These are phyloP conservation scores for cattle (Bos taurus) DNA, from an alignment of 2,113 vertebrate species.

Conservation along the genomic window DNA sequence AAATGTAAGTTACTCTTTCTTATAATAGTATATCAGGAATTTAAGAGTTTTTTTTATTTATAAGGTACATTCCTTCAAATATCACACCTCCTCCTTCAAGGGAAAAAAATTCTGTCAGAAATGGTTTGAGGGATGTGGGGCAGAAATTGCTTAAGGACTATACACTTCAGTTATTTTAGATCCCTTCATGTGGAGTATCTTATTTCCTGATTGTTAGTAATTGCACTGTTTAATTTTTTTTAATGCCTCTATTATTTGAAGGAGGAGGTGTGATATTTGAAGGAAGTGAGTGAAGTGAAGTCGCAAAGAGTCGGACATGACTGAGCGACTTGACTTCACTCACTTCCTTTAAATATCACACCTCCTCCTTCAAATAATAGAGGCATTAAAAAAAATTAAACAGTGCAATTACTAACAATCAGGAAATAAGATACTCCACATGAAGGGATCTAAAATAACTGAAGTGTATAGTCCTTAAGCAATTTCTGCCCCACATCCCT, in stretches of 20 bases:
- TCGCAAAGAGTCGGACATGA: too few relatives aligned
- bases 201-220: not conserved
- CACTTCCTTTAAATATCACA: not conserved
- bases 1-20: not conserved
- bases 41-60: not conserved
- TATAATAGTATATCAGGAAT: not conserved
- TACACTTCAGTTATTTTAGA: not conserved
- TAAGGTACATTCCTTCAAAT: not conserved
- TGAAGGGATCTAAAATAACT: not conserved
- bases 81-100: not conserved
- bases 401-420: not conserved
- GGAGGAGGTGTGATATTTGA: not conserved
- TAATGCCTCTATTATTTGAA: not conserved
- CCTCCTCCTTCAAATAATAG: not conserved
- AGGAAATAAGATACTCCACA: not conserved
- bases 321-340: too few relatives aligned
- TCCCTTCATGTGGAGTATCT: not conserved
- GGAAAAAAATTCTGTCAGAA: not conserved
- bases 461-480: not conserved
- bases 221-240: not conserved
- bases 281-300: not conserved
- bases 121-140: not conserved
- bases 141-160: not conserved
- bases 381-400: not conserved
- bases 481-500: not conserved